Evolutionary conservation across 2,888 invertebrate species (phyloP).

Genomic region (Drosophila macrospina): DNA sequence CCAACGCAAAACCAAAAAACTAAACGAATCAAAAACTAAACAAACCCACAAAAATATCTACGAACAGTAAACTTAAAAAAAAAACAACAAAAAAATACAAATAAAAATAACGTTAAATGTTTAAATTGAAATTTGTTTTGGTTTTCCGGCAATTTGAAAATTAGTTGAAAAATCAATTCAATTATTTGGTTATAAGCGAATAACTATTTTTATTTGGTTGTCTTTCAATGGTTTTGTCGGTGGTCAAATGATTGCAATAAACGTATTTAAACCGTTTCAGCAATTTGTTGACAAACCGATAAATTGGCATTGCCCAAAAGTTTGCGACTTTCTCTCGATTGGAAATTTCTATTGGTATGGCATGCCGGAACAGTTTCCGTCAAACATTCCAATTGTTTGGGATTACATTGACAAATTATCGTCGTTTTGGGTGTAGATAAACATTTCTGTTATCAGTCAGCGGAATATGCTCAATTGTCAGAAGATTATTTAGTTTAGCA

Average conservation of each 20-base stretch:
- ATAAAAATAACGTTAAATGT: constrained; percentile 48
- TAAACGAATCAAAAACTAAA: constrained; percentile 25
- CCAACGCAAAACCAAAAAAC: constrained; percentile 21
- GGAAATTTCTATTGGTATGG: too few species aligned
- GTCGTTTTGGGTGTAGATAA: not conserved
- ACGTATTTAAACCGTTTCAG: constrained; percentile 8
- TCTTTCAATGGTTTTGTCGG: constrained; percentile 12
- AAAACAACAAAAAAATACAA: constrained; percentile 31
- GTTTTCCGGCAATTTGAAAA: constrained; percentile 56
- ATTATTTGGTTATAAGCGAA: constrained; percentile 48
- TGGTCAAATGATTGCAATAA: constrained; percentile 21
- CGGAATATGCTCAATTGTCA: not conserved
- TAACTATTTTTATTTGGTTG: constrained; percentile 7
- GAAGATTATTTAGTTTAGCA: not conserved
- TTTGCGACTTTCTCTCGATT: too few species aligned
- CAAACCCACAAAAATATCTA: constrained; percentile 27
- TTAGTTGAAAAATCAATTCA: constrained; percentile 63
- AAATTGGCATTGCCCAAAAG: constrained; percentile 15
- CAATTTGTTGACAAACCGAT: constrained; percentile 26
- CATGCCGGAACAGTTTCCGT: not conserved
- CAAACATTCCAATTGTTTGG: not conserved
- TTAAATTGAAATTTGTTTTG: constrained; percentile 35
- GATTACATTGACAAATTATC: not conserved
- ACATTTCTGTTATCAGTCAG: not conserved
- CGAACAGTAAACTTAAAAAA: too few species aligned